Percentiles rank a stretch among this genome's conserved stretches.
Conservation (phyloP, 2,797 vertebrate genomes). For the Onychomys leucogaster region DNA sequence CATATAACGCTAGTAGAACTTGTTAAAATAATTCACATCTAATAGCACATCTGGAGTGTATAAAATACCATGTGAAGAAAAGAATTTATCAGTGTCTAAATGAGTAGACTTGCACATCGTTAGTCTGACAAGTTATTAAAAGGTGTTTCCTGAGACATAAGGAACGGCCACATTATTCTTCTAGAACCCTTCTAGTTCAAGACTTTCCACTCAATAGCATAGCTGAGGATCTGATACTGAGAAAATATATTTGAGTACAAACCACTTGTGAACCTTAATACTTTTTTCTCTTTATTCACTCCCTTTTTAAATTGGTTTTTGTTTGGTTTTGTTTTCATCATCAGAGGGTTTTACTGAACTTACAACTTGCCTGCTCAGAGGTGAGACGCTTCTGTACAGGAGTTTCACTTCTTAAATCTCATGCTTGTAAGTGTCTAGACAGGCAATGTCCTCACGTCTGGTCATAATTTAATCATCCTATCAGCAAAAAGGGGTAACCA, state of each 20-base stretch:
- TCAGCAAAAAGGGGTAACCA: slow-evolving; percentile 74
- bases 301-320: slow-evolving; percentile 54
- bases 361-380: slow-evolving; percentile 79
- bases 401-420: slow-evolving; percentile 64
- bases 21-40: slow-evolving; percentile 95
- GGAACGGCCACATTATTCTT: slow-evolving; percentile 92
- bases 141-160: slow-evolving; percentile 96
- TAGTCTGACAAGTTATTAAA: slow-evolving; percentile 94
- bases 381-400: slow-evolving; percentile 58
- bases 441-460: slow-evolving; percentile 66
- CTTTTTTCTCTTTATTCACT: slow-evolving; percentile 80
- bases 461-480: slow-evolving; percentile 71
- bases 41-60: slow-evolving; percentile 93
- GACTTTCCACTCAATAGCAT: slow-evolving; percentile 90
- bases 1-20: slow-evolving; percentile 96
- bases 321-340: slow-evolving; percentile 82
- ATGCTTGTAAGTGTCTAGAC: slow-evolving; percentile 59
- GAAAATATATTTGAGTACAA: slow-evolving; percentile 92
- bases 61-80: slow-evolving; percentile 93
- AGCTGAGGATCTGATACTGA: slow-evolving; percentile 91
- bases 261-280: slow-evolving; percentile 90
- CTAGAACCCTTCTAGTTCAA: slow-evolving; percentile 91
- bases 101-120: slow-evolving; percentile 91
- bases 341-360: slow-evolving; percentile 82
- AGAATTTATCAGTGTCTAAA: slow-evolving; percentile 93